Evolutionary conservation across 1,140 invertebrate species (phyloP).

Genomic region (Lepidotrigona ventralis): DNA sequence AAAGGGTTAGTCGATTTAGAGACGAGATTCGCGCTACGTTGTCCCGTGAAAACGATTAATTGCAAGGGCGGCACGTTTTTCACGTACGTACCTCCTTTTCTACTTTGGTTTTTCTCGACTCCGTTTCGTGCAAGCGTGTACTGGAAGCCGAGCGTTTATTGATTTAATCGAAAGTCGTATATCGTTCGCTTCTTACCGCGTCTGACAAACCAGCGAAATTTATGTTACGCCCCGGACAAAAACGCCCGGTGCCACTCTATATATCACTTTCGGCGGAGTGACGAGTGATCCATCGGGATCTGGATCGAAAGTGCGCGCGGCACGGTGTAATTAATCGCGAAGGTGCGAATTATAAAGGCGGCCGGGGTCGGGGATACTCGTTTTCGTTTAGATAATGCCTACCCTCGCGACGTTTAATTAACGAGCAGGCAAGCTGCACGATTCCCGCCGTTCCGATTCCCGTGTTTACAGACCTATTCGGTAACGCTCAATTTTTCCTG

Average conservation of each 20-base stretch:
- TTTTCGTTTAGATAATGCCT: neutral
- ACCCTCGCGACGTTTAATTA: constrained; percentile 27
- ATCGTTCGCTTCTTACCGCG: constrained; percentile 40
- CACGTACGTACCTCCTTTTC: neutral
- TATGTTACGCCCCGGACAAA: constrained; percentile 41
- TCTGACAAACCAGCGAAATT: constrained; percentile 47
- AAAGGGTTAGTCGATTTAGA: too few relatives aligned
- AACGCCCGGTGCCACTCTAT: constrained; percentile 51
- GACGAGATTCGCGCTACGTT: neutral
- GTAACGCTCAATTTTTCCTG: neutral
- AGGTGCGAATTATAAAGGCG: constrained; percentile 27
- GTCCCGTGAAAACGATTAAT: constrained; percentile 15
- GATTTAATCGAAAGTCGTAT: constrained; percentile 47
- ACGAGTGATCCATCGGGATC: constrained; percentile 22
- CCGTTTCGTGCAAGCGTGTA: neutral
- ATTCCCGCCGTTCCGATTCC: neutral
- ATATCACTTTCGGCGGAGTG: constrained; percentile 35
- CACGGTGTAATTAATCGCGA: constrained; percentile 40
- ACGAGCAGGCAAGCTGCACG: neutral
- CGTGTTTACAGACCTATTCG: neutral
- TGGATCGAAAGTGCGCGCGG: neutral
- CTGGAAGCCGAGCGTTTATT: constrained; percentile 31
- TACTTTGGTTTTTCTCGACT: neutral
- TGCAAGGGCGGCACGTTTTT: constrained; percentile 22
- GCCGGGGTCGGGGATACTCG: neutral